Percentiles rank a stretch among this genome's conserved stretches.
phyloP scores from a whole-genome alignment of 2,888 invertebrate species.

The Xanthostigma xanthostigma region DNA sequence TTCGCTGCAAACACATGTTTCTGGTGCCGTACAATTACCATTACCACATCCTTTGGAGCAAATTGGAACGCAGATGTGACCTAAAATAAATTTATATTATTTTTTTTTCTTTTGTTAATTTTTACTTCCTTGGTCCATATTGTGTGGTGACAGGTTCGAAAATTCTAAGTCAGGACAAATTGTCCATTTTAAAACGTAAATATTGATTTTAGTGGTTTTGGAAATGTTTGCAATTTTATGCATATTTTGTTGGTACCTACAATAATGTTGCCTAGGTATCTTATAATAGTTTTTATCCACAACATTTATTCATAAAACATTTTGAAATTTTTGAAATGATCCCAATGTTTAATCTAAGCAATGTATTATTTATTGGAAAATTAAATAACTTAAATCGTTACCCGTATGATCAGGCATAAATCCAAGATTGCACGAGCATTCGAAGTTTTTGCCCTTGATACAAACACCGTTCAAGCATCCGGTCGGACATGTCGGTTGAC shows the following conservation, averaged over 20 bases:
- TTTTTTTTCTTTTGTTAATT: neutral
- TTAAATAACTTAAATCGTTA: constrained; percentile 15
- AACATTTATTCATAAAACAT: no score
- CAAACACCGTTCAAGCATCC: constrained; percentile 53
- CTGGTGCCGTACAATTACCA: constrained; percentile 38
- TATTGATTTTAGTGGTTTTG: no score
- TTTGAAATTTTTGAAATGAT: no score
- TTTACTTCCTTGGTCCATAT: neutral
- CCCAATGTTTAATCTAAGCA: no score
- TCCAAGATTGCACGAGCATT: constrained; percentile 47
- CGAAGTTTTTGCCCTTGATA: constrained; percentile 31
- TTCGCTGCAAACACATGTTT: constrained; percentile 41
- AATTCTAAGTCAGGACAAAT: neutral
- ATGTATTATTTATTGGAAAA: no score
- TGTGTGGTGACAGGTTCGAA: neutral
- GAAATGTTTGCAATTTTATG: no score
- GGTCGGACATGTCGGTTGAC: constrained; percentile 50
- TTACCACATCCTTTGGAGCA: constrained; percentile 37
- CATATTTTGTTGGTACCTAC: no score
- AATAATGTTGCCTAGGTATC: no score
- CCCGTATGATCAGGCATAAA: constrained; percentile 38
- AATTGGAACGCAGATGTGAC: constrained; percentile 38
- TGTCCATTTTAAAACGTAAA: neutral
- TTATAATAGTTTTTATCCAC: no score
- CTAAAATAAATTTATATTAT: neutral